phyloP scores from a whole-genome alignment of 2,888 invertebrate genomes.

The Diarsia rubi region DNA sequence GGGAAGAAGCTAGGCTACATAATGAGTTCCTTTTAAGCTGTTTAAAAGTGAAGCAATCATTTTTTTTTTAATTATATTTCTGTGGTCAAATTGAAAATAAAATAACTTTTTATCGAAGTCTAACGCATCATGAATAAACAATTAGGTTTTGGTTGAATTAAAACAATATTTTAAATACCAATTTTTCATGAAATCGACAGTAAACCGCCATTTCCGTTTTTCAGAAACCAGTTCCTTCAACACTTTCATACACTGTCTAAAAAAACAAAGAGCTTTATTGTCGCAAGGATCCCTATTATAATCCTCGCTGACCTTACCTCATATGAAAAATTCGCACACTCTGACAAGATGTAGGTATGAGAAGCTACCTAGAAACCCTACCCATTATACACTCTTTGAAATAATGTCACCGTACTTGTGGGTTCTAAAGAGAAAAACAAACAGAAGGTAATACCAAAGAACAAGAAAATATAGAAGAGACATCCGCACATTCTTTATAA shows the following conservation, averaged over 20 bases:
- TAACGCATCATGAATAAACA: background rate
- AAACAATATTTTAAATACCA: background rate
- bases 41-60: background rate
- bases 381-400: conserved; percentile 1
- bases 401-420: conserved; percentile 43
- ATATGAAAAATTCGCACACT: background rate
- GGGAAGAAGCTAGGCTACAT: background rate
- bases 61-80: background rate
- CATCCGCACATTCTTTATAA: background rate
- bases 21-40: background rate
- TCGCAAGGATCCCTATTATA: background rate
- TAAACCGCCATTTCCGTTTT: too few species aligned
- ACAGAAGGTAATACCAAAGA: conserved; percentile 33
- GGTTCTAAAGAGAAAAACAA: conserved; percentile 21
- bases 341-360: background rate
- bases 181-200: background rate
- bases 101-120: background rate
- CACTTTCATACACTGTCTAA: background rate
- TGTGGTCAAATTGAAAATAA: background rate
- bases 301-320: background rate
- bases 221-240: background rate
- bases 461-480: conserved; percentile 15
- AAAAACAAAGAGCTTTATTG: background rate
- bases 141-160: background rate
- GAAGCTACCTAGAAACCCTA: background rate